Base-by-base conservation (phyloP, 2,797 vertebrate genomes). In the Danio jaintianensis region DNA sequence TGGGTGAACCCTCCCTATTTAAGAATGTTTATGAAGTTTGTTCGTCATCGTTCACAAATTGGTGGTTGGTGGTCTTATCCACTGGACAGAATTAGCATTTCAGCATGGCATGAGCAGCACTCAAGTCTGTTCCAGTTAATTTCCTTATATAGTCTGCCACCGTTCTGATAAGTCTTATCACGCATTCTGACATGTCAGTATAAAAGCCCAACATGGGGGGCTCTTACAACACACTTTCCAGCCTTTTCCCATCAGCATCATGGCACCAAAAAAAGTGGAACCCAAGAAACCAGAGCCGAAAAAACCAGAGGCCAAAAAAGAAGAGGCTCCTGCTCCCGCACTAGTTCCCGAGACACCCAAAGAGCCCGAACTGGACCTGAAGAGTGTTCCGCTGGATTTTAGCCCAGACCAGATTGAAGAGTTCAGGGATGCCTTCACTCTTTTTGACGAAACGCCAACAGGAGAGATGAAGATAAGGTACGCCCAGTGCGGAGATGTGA, bases 381-480 rank as follows among this genome's bases (percentile, higher is more conserved):
- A 94, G 86, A 96, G 92, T 36, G 78, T 97, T 7, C 94, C 94
- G 75, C 92, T 95, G 78, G 93, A 94, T 61, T 95, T 94, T 88
- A 88, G 66, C 1, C 74, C 91, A 0, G 94, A 95, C 81, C 94
- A 95, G 84, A 87, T 91, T 0, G 53, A 96, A 86, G 97, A 99
- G 88, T 99, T 98, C 92, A 93, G 93, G 75, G 97, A 99, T 42
- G 97, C 97, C 59, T 99, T 99, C 74, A 94, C 96, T 0, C 90
- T 99, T 80, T 99, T 99, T 6, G 97, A 99, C 36, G 93, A 95
- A 83, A 97, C 96, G 0, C 93, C 96, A 0, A 38, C 87, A 0
- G 97, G 97, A 0, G 94, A 96, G 86, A 94, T 98, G 96, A 98
- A 98, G 93, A 97, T 99, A 89, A 92, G 89, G 18, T 98, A 92